phyloP scores from a whole-genome alignment of 2,113 vertebrate species.

The Nestor notabilis region DNA sequence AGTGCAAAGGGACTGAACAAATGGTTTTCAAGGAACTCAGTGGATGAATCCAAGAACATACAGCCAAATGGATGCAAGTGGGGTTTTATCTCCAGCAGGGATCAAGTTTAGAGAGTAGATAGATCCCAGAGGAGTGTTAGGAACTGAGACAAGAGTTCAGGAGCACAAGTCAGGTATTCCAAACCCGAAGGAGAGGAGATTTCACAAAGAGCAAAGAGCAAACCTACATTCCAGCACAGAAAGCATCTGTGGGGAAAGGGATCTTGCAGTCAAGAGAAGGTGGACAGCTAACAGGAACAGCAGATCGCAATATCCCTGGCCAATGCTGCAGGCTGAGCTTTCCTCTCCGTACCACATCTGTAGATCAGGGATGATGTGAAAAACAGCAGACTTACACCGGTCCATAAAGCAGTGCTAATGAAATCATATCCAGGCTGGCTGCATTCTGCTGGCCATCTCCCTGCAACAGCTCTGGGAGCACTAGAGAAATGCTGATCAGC shows the following conservation, averaged over 20 bases:
- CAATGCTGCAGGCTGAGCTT: neutral
- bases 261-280: neutral
- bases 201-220: neutral
- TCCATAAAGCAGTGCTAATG: neutral
- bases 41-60: neutral
- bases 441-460: neutral
- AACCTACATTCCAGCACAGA: neutral
- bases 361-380: slow-evolving; percentile 1
- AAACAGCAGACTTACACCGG: neutral
- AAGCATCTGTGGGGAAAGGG: neutral
- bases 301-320: neutral
- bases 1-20: neutral
- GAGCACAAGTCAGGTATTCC: neutral
- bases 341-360: neutral
- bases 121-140: neutral
- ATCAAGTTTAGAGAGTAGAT: neutral
- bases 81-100: neutral
- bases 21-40: neutral
- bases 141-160: neutral
- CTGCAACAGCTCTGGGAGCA: neutral
- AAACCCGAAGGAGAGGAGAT: neutral
- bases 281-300: neutral
- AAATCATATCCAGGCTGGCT: neutral
- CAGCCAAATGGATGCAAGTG: neutral
- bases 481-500: neutral